Evolutionary conservation across 2,888 invertebrate genomes (phyloP).

Genomic region (Nephrocerus scutellatus): DNA sequence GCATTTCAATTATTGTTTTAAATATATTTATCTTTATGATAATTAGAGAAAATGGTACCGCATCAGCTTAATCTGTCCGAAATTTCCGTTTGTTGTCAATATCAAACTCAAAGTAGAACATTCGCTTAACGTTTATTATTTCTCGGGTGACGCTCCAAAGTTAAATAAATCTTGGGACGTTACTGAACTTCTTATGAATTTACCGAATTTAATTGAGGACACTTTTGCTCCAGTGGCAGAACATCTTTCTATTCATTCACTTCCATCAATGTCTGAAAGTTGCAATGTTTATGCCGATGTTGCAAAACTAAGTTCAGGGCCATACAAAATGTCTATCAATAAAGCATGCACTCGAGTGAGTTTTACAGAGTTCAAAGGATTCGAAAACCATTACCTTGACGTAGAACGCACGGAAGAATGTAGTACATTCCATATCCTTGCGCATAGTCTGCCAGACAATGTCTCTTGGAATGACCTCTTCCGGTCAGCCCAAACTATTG

Average conservation of each 20-base stretch:
- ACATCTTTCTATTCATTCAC: too few species aligned
- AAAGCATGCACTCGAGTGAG: slow-evolving; percentile 26
- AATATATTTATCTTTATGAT: too few species aligned
- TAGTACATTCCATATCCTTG: slow-evolving; percentile 26
- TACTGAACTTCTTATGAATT: slow-evolving; percentile 26
- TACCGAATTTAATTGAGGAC: slow-evolving; percentile 20
- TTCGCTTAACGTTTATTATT: slow-evolving; percentile 22
- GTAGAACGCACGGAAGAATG: slow-evolving; percentile 30
- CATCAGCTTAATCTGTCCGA: slow-evolving; percentile 30
- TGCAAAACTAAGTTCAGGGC: slow-evolving; percentile 25
- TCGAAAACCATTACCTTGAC: slow-evolving; percentile 35
- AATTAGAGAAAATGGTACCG: slow-evolving; percentile 25
- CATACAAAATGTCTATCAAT: slow-evolving; percentile 31
- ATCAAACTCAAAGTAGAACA: slow-evolving; percentile 27
- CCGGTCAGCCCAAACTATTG: slow-evolving; percentile 20
- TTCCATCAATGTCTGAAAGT: background rate
- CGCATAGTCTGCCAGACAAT: slow-evolving; percentile 39
- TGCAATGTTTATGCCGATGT: slow-evolving; percentile 33
- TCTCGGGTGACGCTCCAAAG: slow-evolving; percentile 15
- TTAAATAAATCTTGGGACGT: slow-evolving; percentile 27
- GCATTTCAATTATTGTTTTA: too few species aligned
- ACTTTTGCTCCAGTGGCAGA: too few species aligned
- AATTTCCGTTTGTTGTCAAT: slow-evolving; percentile 28
- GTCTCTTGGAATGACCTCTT: slow-evolving; percentile 29
- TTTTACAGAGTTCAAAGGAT: slow-evolving; percentile 33